Conservation (phyloP, 2,113 vertebrate genomes). For the Etheostoma spectabile region DNA sequence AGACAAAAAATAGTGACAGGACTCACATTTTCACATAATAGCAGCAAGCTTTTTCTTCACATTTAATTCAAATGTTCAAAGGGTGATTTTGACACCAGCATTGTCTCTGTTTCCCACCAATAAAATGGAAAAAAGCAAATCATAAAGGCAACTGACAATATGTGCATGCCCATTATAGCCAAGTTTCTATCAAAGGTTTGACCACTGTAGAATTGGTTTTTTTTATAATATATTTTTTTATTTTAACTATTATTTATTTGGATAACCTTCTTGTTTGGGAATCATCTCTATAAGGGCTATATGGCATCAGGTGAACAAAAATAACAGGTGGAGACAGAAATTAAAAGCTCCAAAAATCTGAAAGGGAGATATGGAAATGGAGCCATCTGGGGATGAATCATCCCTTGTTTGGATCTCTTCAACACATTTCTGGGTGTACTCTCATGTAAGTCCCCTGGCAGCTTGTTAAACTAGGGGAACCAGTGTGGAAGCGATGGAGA, state of each 20-base stretch:
- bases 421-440: conserved; percentile 67
- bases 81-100: neutral
- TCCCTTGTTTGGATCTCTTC: conserved; percentile 63
- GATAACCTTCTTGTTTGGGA: neutral
- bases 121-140: neutral
- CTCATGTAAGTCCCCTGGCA: conserved; percentile 68
- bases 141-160: neutral
- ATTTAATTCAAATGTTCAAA: conserved; percentile 4
- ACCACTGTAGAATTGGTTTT: neutral
- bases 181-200: neutral
- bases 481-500: conserved; percentile 44
- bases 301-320: conserved; percentile 17
- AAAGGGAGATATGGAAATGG: conserved; percentile 34
- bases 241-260: neutral
- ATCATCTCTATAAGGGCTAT: neutral
- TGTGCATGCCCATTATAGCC: neutral
- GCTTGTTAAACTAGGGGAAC: conserved; percentile 75
- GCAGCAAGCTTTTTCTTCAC: conserved; percentile 14
- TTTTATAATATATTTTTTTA: no score
- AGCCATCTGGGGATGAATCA: conserved; percentile 74
- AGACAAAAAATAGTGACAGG: conserved; percentile 3
- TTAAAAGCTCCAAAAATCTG: conserved; percentile 22
- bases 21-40: conserved; percentile 14
- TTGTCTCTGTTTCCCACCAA: neutral
- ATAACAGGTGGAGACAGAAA: conserved; percentile 8